Evolutionary conservation across 1,140 invertebrate genomes (phyloP), one percentile per base, ranked within the genome.

Genomic region (Drosophila eugracilis): DNA sequence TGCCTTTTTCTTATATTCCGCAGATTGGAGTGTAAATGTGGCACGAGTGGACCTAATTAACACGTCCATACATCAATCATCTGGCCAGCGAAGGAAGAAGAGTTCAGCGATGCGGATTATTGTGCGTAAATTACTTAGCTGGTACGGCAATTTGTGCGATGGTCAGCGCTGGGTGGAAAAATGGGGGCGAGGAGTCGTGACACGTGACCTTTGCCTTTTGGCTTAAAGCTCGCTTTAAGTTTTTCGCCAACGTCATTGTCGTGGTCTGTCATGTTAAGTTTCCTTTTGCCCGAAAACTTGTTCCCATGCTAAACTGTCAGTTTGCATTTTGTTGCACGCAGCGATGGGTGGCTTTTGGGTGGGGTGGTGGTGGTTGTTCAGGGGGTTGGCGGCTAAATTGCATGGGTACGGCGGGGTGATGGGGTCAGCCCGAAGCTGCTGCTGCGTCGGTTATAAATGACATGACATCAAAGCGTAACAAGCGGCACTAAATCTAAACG

Each of bases 31-130:
- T 69, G 76, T 60, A 75, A 79, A 58, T 74, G 77, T 71, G 78
- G 58, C 62, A n/a, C 67, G 57, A 83, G 60, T 78, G 74, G 83
- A 88, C 83, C 83, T n/a, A n/a, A 88, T 88, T 88, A 88, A 88
- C 83, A 88, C 83, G 83, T 88, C 83, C 83, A 88, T 88, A 88
- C 83, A 88, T 88, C 83, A 88, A 88, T 88, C 83, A 88, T 88
- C 75, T 83, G 78, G n/a, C n/a, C 44, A 66, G 53, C 57, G 66
- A 57, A 78, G 67, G 76, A 52, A 60, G 73, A 53, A 69, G 77
- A 71, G 78, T 83, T 88, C 78, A 88, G n/a, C 74, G 83, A 88
- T 71, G 81, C 81, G 81, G 78, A n/a, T 86, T 86, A 88, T 88
- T 86, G 78, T 86, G 81, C 74, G 78, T 88, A 88, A 86, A 86